Evolutionary conservation across 2,113 vertebrate genomes (phyloP), one percentile per base, ranked within the genome.

Genomic region (Pampusana beccarii): DNA sequence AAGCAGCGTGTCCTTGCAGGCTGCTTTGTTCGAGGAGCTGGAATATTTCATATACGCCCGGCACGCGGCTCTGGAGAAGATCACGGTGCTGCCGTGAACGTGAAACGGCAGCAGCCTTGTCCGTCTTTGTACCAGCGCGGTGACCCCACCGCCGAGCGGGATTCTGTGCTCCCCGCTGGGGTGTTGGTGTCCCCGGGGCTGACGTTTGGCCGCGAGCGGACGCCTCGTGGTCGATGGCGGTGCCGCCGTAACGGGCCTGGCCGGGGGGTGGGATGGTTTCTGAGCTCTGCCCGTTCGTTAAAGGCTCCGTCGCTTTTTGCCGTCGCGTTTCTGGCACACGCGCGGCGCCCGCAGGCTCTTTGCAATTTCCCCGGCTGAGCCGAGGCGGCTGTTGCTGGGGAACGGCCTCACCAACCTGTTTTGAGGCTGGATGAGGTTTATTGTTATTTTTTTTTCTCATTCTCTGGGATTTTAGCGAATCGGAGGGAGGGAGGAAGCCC

Each of bases 321-420:
- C 69, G 58, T 58, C 20, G 7, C 0, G 1, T 26, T 71, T 54
- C 33, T 50, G 80, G 44, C 66, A 54, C 31, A 31, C 2, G 12
- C 1, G 0, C 0, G 3, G 79, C 0, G 19, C 66, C 77, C 17
- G 23, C 4, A 4, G 50, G 61, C 48, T 53, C 19, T 53, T 3
- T 6, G 28, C 31, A 5, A 3, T 20, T 36, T 51, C 38, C 8
- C 18, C 2, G 4, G 31, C 40, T 88, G 44, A 19, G 19, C 44
- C 44, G 4, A 46, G 44, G 44, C 44, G 44, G 44, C 71, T 82
- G 0, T 8, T 66, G 61, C 62, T 83, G 80, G 33, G n/a, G 33
- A 67, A 3, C 20, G 36, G 51, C 53, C n/a, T 42, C 56, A 25
- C 51, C 8, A 4, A 9, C 60, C 18, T 10, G 9, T 46, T 20